These are phyloP conservation scores for Apostichopus californicus DNA, from an alignment of 35 echinoderm and acorn worm species.

Conservation along the genomic window DNA sequence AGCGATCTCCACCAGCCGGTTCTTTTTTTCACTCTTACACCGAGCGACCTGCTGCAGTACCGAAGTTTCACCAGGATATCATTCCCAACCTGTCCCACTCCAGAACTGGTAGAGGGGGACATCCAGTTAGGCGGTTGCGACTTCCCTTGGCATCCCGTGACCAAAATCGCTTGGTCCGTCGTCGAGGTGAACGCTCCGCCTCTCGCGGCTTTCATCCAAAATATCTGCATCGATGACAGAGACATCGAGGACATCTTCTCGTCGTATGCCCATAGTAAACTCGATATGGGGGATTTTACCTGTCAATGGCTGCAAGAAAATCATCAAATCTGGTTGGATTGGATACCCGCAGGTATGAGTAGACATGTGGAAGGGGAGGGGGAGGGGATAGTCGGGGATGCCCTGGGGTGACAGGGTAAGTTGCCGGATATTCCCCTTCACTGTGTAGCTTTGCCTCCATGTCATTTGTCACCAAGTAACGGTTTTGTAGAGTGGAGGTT, in stretches of 20 bases:
- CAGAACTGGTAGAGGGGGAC: constrained; percentile 11
- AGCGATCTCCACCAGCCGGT: constrained; percentile 27
- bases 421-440: no score
- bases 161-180: constrained; percentile 29
- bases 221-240: constrained; percentile 27
- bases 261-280: background rate
- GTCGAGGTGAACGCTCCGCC: constrained; percentile 22
- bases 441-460: no score
- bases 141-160: constrained; percentile 17
- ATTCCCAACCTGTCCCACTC: constrained; percentile 39
- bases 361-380: no score
- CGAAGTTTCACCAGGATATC: constrained; percentile 29
- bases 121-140: constrained; percentile 38
- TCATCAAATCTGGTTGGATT: constrained; percentile 41
- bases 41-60: constrained; percentile 15
- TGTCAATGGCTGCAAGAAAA: constrained; percentile 56
- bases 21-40: constrained; percentile 34
- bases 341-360: constrained; percentile 38
- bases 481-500: no score
- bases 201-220: background rate
- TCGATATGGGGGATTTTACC: constrained; percentile 12
- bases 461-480: no score
- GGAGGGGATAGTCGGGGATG: no score
- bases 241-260: background rate
- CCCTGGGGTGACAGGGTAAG: no score